phyloP scores from a whole-genome alignment of 2,888 invertebrate genomes.

The Gandaritis pyraliata region DNA sequence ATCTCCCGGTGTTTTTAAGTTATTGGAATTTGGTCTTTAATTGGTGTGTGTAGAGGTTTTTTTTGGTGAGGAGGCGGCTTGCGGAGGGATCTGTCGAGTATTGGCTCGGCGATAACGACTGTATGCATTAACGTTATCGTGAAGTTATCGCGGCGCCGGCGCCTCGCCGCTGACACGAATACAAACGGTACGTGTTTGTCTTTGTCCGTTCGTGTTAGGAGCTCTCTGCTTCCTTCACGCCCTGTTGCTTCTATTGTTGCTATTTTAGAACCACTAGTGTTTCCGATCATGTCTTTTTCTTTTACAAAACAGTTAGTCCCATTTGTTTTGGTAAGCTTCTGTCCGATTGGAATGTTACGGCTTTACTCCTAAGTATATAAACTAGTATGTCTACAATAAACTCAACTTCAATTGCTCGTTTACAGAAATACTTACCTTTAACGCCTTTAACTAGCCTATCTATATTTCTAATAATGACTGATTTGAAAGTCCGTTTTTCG shows the following conservation, averaged over 20 bases:
- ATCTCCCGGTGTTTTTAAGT: constrained; percentile 42
- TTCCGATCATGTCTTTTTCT: constrained; percentile 1
- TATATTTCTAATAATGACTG: constrained; percentile 41
- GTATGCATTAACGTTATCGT: constrained; percentile 81
- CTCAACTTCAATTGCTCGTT: constrained; percentile 32
- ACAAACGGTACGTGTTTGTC: constrained; percentile 65
- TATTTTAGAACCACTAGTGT: constrained; percentile 33
- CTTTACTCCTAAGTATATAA: constrained; percentile 26
- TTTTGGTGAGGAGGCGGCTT: constrained; percentile 38
- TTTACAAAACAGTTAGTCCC: background rate
- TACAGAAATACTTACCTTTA: constrained; percentile 37
- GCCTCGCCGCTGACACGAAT: constrained; percentile 66
- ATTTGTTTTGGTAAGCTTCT: constrained; percentile 29
- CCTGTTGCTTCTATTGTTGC: constrained; percentile 31
- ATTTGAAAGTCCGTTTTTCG: constrained; percentile 37
- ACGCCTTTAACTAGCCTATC: constrained; percentile 40
- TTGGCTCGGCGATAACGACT: constrained; percentile 67
- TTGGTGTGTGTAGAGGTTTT: constrained; percentile 42
- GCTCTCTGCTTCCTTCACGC: constrained; percentile 31
- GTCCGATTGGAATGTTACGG: constrained; percentile 29
- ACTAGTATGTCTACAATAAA: constrained; percentile 39
- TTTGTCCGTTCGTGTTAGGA: constrained; percentile 57
- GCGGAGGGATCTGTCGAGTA: constrained; percentile 53
- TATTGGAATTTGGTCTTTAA: constrained; percentile 57
- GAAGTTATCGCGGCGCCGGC: constrained; percentile 78